Evolutionary conservation across 2,888 invertebrate species (phyloP), one percentile per base, ranked within the genome.

Genomic region (Heliconius cydno): DNA sequence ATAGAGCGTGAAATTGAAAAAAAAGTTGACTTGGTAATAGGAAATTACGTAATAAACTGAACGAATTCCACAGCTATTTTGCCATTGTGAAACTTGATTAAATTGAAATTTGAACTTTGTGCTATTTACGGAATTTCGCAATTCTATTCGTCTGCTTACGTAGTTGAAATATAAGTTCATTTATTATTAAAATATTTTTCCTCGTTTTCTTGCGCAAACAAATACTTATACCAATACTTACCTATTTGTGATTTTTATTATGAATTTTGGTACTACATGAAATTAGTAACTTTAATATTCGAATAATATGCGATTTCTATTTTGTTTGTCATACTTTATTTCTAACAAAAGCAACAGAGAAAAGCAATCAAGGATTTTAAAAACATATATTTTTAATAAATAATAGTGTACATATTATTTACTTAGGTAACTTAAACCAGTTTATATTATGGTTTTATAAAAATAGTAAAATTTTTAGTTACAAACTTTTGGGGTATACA

Each of bases 81-180:
- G 73, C 73, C n/a, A 73, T 73, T 60, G 73, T 25, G 60, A 73
- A 73, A 73, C 60, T 15, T 60, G 15, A 60, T 73, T 73, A 15
- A 73, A 60, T n/a, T 34, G 60, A 60, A 73, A 60, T 73, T 38
- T 60, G 34, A 38, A 60, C 34, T 34, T 41, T 1, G 57, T 9
- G 34, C 60, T 57, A 57, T 60, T 60, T 34, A 15, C 1, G 34
- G 57, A 22, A n/a, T 25, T 73, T 34, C 73, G 38, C 60, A 60
- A 60, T n/a, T 41, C 15, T 41, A 41, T 41, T 22, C n/a, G 28
- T 72, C 12, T 60, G 38, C n/a, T 73, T 34, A 34, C 73, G 73
- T 34, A 34, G 38, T 73, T 73, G 73, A 60, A 60, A 73, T 30
- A 30, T 30, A 52, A 60, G 1, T 60, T 73, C 7, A 15, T 6